These are phyloP conservation scores for Pseudococcus longispinus DNA, from an alignment of 2,888 invertebrate species.

Conservation along the genomic window DNA sequence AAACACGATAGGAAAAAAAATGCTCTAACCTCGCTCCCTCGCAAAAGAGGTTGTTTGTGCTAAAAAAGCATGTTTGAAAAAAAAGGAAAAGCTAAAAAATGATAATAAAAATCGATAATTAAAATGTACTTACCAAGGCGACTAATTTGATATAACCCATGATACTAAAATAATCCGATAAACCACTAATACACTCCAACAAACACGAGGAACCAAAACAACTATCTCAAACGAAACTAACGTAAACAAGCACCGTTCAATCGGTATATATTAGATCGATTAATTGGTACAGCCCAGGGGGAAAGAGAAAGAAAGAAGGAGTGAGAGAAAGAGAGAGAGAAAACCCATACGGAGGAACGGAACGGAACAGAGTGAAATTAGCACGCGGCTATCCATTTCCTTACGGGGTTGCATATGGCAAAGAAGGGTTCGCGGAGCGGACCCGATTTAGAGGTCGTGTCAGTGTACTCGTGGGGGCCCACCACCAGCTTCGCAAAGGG, in stretches of 20 bases:
- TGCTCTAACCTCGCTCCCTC: background rate
- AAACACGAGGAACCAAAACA: conserved; percentile 21
- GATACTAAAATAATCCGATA: conserved; percentile 8
- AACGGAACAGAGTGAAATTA: conserved; percentile 44
- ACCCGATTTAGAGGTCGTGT: conserved; percentile 41
- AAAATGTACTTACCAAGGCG: conserved; percentile 50
- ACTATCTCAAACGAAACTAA: conserved; percentile 50
- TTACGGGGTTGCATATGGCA: conserved; percentile 45
- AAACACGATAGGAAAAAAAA: background rate
- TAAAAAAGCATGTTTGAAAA: no score
- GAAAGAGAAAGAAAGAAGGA: conserved; percentile 52
- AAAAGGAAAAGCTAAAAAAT: background rate
- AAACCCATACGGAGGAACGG: background rate
- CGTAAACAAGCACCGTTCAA: conserved; percentile 47
- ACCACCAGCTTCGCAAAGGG: background rate
- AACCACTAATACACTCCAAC: conserved; percentile 15
- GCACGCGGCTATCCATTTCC: conserved; percentile 32
- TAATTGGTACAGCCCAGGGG: conserved; percentile 48
- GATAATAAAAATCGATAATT: background rate
- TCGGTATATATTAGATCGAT: conserved; percentile 55
- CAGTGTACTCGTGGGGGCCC: conserved; percentile 20
- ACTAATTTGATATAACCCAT: conserved; percentile 48
- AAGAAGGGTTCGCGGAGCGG: conserved; percentile 38
- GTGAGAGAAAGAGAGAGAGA: conserved; percentile 57
- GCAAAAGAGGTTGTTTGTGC: no score